Percentiles rank a stretch among this genome's conserved stretches.
These are phyloP conservation scores for Pseudomyrmex concolor DNA, from an alignment of 1,140 invertebrate genomes.

Conservation along the genomic window DNA sequence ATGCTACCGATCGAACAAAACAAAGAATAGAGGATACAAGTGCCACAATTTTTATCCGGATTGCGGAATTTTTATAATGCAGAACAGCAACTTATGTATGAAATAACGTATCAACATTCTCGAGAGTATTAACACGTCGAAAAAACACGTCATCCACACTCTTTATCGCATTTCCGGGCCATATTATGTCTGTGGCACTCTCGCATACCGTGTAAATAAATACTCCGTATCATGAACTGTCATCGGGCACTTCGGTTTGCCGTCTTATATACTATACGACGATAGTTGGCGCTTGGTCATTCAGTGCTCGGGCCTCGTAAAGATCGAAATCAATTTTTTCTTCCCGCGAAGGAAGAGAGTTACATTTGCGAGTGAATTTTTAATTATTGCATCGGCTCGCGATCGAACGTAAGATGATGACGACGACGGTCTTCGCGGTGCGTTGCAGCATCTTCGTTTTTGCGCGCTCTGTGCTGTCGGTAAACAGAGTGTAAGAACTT, in stretches of 20 bases:
- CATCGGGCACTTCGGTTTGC: slow-evolving; percentile 65
- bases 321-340: slow-evolving; percentile 13
- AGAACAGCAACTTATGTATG: background rate
- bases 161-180: slow-evolving; percentile 79
- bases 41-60: no score
- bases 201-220: slow-evolving; percentile 78
- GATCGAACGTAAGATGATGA: background rate
- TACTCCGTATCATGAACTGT: slow-evolving; percentile 72
- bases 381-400: no score
- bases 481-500: slow-evolving; percentile 81
- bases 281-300: slow-evolving; percentile 30
- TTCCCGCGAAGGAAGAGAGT: background rate
- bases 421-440: background rate
- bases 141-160: slow-evolving; percentile 60
- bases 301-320: slow-evolving; percentile 38
- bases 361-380: no score
- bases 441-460: background rate
- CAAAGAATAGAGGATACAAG: no score
- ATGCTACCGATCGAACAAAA: no score
- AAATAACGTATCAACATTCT: slow-evolving; percentile 1
- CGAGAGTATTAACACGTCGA: background rate
- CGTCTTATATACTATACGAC: slow-evolving; percentile 43
- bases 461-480: slow-evolving; percentile 68
- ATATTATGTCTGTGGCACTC: slow-evolving; percentile 78
- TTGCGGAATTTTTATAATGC: background rate